Evolutionary conservation across 2,797 vertebrate species (phyloP).

Genomic region (Squalus acanthias): DNA sequence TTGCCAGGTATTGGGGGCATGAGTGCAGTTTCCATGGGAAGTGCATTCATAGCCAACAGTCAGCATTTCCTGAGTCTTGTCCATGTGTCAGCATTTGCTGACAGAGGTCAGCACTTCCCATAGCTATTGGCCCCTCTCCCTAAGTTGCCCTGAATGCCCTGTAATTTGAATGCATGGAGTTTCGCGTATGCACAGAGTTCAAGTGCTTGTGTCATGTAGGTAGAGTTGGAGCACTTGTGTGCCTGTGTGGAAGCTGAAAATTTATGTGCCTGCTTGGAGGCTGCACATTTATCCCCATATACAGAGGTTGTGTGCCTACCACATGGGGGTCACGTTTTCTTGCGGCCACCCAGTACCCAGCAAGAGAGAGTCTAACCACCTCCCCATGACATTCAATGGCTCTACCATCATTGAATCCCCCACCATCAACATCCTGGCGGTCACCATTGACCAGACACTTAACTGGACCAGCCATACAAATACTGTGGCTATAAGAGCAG

Average conservation of each 20-base stretch:
- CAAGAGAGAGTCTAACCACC: too few species aligned
- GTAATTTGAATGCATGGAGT: not conserved
- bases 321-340: not conserved
- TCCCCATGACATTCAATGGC: too few species aligned
- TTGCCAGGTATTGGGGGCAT: too few species aligned
- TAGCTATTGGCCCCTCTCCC: not conserved
- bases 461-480: too few species aligned
- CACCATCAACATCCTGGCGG: too few species aligned
- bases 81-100: not conserved
- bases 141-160: not conserved
- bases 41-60: not conserved
- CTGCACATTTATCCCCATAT: too few species aligned
- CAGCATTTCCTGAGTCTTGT: not conserved
- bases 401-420: too few species aligned
- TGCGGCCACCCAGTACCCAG: not conserved
- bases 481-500: too few species aligned
- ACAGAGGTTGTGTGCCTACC: not conserved
- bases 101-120: not conserved
- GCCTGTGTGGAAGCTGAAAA: not conserved
- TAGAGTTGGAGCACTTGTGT: not conserved
- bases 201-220: not conserved
- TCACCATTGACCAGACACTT: too few species aligned
- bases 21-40: not conserved
- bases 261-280: not conserved
- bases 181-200: not conserved